These are phyloP conservation scores for Microchrysa polita DNA, from an alignment of 2,888 invertebrate species.

Conservation along the genomic window DNA sequence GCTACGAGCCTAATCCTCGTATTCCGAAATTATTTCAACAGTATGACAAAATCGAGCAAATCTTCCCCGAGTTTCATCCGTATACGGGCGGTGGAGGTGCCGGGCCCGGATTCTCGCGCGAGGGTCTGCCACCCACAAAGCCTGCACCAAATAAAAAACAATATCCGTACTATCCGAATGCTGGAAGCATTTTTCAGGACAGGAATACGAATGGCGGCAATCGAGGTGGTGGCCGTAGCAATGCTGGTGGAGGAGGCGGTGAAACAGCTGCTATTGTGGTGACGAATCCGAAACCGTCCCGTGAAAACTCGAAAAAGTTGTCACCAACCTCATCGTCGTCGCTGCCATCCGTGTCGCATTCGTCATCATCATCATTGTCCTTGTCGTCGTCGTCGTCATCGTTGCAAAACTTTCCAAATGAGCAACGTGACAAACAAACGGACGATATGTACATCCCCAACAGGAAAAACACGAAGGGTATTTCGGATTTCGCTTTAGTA, in stretches of 20 bases:
- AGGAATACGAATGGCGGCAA: not conserved
- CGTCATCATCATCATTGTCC: not conserved
- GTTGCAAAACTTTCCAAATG: conserved; percentile 53
- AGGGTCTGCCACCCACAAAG: conserved; percentile 23
- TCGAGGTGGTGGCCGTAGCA: conserved; percentile 42
- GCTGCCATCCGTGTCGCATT: not conserved
- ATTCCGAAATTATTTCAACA: conserved; percentile 78
- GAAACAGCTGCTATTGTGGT: conserved; percentile 38
- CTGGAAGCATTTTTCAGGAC: not conserved
- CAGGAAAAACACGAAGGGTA: conserved; percentile 56
- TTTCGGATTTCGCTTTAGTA: conserved; percentile 17
- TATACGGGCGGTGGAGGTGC: conserved; percentile 56
- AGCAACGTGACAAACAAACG: conserved; percentile 47
- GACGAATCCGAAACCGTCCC: conserved; percentile 58
- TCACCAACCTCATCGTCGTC: conserved; percentile 51
- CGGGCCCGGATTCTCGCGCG: conserved; percentile 43
- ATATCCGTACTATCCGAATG: conserved; percentile 30
- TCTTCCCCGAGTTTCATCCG: conserved; percentile 76
- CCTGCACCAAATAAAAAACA: conserved; percentile 43
- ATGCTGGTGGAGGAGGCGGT: conserved; percentile 49
- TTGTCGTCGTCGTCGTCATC: not conserved
- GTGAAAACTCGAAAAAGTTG: conserved; percentile 62
- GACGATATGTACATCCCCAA: conserved; percentile 53
- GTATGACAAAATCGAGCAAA: conserved; percentile 79
- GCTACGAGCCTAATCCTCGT: conserved; percentile 62